phyloP scores from a whole-genome alignment of 1,140 invertebrate species.

The Steinernema khuongi region DNA sequence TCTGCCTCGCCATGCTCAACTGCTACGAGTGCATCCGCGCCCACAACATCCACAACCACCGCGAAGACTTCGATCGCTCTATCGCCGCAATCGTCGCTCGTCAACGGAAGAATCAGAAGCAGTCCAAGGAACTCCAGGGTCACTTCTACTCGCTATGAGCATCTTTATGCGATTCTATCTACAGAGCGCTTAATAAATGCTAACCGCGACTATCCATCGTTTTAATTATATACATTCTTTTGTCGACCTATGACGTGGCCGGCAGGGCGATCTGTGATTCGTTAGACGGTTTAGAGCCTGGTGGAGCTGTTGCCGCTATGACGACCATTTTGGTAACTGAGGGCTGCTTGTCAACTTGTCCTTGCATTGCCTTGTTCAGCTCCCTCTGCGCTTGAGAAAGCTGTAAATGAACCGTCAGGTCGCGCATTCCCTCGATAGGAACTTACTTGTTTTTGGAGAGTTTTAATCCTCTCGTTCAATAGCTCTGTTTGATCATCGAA shows the following conservation, averaged over 20 bases:
- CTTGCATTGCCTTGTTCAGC: neutral
- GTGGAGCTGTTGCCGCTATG: neutral
- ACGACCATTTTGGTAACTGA: neutral
- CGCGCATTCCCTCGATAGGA: neutral
- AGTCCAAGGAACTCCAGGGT: neutral
- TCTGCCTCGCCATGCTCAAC: neutral
- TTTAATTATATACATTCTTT: neutral
- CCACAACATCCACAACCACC: neutral
- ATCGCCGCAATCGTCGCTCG: neutral
- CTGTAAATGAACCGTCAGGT: neutral
- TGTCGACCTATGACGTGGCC: neutral
- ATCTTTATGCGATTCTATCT: neutral
- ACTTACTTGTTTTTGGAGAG: constrained; percentile 8
- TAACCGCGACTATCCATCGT: neutral
- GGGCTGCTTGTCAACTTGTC: no score
- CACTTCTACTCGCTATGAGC: neutral
- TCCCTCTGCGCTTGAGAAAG: neutral
- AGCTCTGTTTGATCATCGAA: constrained; percentile 14
- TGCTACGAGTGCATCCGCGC: neutral
- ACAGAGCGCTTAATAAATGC: neutral
- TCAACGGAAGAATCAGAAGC: neutral
- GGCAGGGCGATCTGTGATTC: neutral
- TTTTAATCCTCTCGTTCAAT: neutral
- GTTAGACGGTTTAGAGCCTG: neutral
- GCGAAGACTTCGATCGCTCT: neutral